Conservation (phyloP, 2,113 vertebrate genomes). For the Ciconia maguari region DNA sequence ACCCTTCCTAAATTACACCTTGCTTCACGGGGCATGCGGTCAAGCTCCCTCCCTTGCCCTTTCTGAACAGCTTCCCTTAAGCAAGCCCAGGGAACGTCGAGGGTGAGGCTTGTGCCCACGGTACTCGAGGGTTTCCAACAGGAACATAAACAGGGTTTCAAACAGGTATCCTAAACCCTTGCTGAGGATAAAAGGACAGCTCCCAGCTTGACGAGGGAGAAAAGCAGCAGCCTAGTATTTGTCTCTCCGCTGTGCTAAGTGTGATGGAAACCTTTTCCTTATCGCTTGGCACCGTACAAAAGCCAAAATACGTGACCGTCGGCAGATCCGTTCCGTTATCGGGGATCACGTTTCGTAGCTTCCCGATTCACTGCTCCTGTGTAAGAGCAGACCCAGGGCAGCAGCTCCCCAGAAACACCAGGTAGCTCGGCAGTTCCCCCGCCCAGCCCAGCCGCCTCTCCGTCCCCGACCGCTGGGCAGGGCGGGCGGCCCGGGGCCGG, state of each 20-base stretch:
- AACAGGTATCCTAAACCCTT: neutral
- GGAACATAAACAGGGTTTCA: neutral
- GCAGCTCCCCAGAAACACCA: neutral
- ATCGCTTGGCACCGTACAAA: neutral
- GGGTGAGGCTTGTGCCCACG: neutral
- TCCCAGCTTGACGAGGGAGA: neutral
- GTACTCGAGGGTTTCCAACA: neutral
- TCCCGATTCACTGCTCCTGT: neutral
- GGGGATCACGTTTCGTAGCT: neutral
- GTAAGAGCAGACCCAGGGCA: neutral
- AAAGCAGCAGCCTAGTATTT: neutral
- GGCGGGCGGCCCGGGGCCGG: no score
- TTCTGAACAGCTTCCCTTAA: neutral
- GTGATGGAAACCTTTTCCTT: slow-evolving; percentile 23
- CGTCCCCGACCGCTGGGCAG: neutral
- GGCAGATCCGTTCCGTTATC: neutral
- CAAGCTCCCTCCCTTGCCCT: neutral
- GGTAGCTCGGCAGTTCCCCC: no score
- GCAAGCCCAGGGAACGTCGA: neutral
- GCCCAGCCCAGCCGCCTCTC: rapidly evolving
- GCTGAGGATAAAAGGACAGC: neutral
- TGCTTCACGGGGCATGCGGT: neutral
- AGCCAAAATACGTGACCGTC: neutral
- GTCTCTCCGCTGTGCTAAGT: neutral
- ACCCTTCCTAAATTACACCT: neutral